Conservation (phyloP, 2,113 vertebrate genomes). For the Boleophthalmus pectinirostris region DNA sequence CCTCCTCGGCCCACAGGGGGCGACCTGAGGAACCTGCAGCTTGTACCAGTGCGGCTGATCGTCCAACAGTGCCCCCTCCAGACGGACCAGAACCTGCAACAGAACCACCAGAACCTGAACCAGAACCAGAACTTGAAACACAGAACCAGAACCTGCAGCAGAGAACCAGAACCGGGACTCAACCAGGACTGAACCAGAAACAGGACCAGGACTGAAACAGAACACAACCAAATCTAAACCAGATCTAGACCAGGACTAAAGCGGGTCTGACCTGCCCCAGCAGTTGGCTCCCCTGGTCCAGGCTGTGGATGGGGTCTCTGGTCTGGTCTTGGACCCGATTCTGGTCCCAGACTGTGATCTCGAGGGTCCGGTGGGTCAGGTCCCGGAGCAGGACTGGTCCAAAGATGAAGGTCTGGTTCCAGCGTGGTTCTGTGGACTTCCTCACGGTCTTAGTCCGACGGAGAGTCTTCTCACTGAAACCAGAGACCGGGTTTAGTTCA, state of each 20-base stretch:
- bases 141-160: too few species aligned
- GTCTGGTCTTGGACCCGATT: conserved; percentile 94
- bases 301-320: conserved; percentile 60
- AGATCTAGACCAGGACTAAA: neutral
- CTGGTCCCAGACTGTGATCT: conserved; percentile 97
- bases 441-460: conserved; percentile 97
- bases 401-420: conserved; percentile 99
- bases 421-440: conserved; percentile 94
- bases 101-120: too few species aligned
- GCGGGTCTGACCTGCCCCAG: conserved; percentile 87
- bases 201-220: too few species aligned
- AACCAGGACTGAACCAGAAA: neutral
- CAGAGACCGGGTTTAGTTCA: neutral
- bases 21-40: conserved; percentile 88
- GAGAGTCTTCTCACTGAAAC: conserved; percentile 90
- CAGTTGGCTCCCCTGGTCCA: conserved; percentile 97
- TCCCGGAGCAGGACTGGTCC: conserved; percentile 92
- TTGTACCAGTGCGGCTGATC: conserved; percentile 98
- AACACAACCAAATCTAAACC: too few species aligned
- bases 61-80: conserved; percentile 93
- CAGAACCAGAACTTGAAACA: too few species aligned
- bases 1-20: conserved; percentile 85
- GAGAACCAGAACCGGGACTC: neutral
- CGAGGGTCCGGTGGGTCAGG: conserved; percentile 91
- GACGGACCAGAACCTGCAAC: conserved; percentile 88